Percentiles rank a stretch among this genome's conserved stretches.
Conservation (phyloP, 2,888 invertebrate species). For the Halictus quadricinctus region DNA sequence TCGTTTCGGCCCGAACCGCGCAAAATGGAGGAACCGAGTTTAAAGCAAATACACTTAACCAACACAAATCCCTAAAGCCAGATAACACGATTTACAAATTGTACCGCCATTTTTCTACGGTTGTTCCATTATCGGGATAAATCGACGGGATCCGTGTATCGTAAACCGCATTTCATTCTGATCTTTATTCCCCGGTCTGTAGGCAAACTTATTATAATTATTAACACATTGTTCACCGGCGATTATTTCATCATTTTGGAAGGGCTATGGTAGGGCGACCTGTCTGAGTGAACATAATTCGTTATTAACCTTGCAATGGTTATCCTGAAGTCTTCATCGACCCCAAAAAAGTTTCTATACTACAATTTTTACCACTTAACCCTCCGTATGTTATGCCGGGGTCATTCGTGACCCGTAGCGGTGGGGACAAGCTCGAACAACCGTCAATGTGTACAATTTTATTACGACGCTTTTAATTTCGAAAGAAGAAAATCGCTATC, state of each 20-base stretch:
- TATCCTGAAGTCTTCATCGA: too few species aligned
- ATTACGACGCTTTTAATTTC: too few species aligned
- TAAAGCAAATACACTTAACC: slow-evolving; percentile 7
- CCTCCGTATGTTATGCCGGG: too few species aligned
- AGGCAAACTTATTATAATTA: not conserved
- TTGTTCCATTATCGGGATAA: not conserved
- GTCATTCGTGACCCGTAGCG: too few species aligned
- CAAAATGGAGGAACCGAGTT: not conserved
- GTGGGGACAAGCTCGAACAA: too few species aligned
- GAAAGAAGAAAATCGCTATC: too few species aligned
- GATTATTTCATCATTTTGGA: not conserved
- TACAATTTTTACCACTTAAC: not conserved
- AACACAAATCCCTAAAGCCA: not conserved
- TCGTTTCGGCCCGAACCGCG: not conserved
- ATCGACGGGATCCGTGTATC: too few species aligned
- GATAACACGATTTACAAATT: not conserved
- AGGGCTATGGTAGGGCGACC: too few species aligned
- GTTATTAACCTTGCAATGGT: too few species aligned
- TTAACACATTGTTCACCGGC: not conserved
- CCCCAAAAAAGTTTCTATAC: too few species aligned
- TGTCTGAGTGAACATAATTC: too few species aligned
- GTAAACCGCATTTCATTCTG: not conserved
- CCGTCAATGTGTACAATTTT: too few species aligned
- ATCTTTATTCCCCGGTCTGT: not conserved
- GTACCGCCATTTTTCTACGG: not conserved